Evolutionary conservation across 2,797 vertebrate species (phyloP).

Genomic region (Erithacus rubecula): DNA sequence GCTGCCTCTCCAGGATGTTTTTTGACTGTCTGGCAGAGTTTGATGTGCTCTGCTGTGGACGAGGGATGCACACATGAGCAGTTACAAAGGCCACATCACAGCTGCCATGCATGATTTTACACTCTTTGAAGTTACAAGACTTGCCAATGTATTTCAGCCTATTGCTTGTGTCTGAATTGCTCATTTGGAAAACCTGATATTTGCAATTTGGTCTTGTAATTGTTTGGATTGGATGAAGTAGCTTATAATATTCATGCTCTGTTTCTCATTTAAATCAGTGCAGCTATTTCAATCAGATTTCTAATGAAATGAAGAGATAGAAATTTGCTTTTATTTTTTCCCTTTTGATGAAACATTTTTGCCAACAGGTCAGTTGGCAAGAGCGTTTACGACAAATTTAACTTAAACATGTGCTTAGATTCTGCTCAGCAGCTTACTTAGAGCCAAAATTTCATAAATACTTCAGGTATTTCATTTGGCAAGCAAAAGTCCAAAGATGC

Average conservation of each 20-base stretch:
- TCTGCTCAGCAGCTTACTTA: neutral
- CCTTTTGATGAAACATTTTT: neutral
- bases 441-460: constrained; percentile 7
- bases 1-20: neutral
- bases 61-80: neutral
- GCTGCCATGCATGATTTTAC: neutral
- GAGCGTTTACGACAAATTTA: neutral
- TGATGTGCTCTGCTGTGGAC: neutral
- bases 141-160: neutral
- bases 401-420: neutral
- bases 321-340: constrained; percentile 9
- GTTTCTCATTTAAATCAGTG: constrained; percentile 11
- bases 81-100: neutral
- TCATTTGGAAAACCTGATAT: constrained; percentile 39
- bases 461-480: constrained; percentile 6
- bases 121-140: neutral
- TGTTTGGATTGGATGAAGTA: constrained; percentile 18
- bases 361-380: neutral
- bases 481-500: neutral
- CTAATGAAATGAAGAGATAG: neutral
- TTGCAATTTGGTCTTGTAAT: constrained; percentile 1
- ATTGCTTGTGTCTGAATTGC: constrained; percentile 1
- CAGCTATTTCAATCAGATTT: constrained; percentile 19
- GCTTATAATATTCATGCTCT: neutral
- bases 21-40: neutral